Base-by-base conservation (phyloP, 2,113 vertebrate species). In the Amia ocellicauda region DNA sequence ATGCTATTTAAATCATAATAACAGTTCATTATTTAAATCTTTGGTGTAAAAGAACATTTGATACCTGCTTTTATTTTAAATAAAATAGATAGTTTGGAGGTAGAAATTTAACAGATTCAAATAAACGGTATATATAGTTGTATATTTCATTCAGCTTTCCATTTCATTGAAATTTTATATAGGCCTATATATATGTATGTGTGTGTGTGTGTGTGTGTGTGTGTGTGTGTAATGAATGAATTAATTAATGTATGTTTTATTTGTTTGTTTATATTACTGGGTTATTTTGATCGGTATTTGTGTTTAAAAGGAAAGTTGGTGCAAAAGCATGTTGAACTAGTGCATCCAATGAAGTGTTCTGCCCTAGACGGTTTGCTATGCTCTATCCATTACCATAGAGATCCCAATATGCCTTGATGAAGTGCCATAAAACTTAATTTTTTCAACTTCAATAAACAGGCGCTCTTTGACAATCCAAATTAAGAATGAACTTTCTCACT, bases 321-420 rank as follows among this genome's bases (percentile, higher is more conserved):
- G 75, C 87, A 90, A 92, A 92, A 89, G 90, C 89, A 87, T 90
- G 88, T 91, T 92, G 90, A 90, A 90, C 90, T 88, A 90, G 86
- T 89, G 88, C 89, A n/a, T 89, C 85, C 82, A 86, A 87, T 84
- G 85, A 85, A 90, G 88, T 91, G 87, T 88, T 88, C 85, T 87
- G 86, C 83, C 85, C 87, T 91, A 91, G 88, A 92, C 87, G 82
- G 83, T 87, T 87, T 85, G 85, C 83, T 84, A 84, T 85, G 31
- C 85, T 81, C 82, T 81, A 59, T 87, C 51, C 81, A 91, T 92
- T 91, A 89, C 89, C 90, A 90, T 90, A 90, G 89, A 85, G 87
- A 91, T 85, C 80, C 81, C 88, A 90, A 88, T 87, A 80, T 85
- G 81, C 86, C 86, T 80, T 91, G 86, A 77, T 87, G 88, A 89